Percentiles rank a stretch among this genome's conserved stretches.
These are phyloP conservation scores for Parauchenoglanis ngamensis DNA, from an alignment of 2,797 vertebrate genomes.

Conservation along the genomic window DNA sequence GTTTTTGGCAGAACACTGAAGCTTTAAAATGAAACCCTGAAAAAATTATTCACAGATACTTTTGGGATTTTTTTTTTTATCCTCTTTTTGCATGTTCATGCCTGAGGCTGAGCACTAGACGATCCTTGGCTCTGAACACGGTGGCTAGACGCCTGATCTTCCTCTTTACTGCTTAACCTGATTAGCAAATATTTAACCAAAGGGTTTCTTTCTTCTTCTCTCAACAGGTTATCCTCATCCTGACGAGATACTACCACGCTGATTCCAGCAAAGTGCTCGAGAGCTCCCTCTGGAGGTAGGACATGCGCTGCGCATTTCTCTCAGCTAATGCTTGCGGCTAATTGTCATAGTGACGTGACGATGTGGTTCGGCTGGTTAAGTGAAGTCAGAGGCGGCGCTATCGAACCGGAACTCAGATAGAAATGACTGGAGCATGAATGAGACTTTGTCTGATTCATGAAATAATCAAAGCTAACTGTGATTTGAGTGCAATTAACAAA, in stretches of 20 bases:
- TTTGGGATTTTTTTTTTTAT: neutral
- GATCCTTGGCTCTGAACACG: neutral
- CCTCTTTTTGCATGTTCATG: neutral
- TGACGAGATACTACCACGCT: slow-evolving; percentile 96
- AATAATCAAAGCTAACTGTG: neutral
- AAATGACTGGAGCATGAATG: neutral
- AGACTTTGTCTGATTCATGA: neutral
- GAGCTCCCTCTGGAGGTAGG: slow-evolving; percentile 97
- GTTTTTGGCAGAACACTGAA: neutral
- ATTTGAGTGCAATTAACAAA: neutral
- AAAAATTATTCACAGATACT: neutral
- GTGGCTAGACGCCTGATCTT: neutral
- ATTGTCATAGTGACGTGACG: neutral
- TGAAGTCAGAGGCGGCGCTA: neutral
- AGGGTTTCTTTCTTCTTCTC: neutral
- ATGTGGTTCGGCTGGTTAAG: neutral
- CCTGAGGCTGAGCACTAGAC: neutral
- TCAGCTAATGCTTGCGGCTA: neutral
- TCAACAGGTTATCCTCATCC: slow-evolving; percentile 92
- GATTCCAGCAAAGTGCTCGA: slow-evolving; percentile 96
- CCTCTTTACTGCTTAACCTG: neutral
- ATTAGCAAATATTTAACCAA: neutral
- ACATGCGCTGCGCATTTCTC: neutral
- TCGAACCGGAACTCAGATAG: neutral
- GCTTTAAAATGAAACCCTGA: neutral